These are phyloP conservation scores for Caiman crocodilus DNA, from an alignment of 2,797 vertebrate genomes.

Conservation along the genomic window DNA sequence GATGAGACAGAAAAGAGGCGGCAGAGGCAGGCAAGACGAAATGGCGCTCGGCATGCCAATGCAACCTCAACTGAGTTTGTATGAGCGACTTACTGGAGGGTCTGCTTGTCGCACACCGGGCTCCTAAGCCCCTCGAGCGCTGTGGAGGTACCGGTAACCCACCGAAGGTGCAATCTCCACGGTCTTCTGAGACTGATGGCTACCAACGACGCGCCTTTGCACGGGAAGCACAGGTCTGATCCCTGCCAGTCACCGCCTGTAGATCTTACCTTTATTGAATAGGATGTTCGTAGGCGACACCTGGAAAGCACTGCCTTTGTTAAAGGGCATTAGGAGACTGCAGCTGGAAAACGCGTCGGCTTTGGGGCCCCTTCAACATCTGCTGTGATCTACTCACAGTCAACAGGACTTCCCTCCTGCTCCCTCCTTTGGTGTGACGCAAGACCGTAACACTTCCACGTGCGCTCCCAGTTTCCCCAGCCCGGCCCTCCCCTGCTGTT, in stretches of 20 bases:
- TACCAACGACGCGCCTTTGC: neutral
- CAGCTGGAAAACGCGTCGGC: constrained; percentile 5
- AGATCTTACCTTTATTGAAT: constrained; percentile 60
- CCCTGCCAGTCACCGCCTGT: constrained; percentile 27
- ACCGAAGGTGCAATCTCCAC: no score
- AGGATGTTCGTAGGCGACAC: constrained; percentile 44
- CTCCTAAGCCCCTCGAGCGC: no score
- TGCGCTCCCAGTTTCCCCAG: neutral
- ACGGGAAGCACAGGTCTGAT: neutral
- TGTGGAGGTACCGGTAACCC: no score
- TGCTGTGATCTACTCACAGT: constrained; percentile 24
- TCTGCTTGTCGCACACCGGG: no score
- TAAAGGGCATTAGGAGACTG: neutral
- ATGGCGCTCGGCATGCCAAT: no score
- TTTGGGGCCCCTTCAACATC: neutral
- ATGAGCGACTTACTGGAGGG: no score
- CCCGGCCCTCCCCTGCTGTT: no score
- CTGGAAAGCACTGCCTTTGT: constrained; percentile 51
- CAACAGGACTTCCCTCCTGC: neutral
- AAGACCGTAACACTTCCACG: neutral
- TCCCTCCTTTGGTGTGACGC: neutral
- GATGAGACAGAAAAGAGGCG: no score
- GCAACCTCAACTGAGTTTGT: no score
- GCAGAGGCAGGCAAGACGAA: no score
- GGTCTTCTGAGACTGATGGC: no score